A percentile compares a stretch with the other conserved stretches of the same genome.
phyloP scores from a whole-genome alignment of 1,140 invertebrate genomes.

The Campoletis sonorensis region DNA sequence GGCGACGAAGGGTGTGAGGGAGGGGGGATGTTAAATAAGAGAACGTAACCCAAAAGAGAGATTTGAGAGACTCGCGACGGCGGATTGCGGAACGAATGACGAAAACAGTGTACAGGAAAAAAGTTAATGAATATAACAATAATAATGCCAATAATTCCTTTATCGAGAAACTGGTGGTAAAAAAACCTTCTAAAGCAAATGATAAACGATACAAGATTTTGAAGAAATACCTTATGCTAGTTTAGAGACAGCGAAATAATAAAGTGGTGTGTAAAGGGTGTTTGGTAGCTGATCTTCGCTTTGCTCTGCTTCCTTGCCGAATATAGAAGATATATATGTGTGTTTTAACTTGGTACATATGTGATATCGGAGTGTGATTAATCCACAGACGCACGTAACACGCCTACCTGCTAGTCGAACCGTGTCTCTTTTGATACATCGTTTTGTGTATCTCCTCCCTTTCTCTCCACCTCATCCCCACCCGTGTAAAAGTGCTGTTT shows the following conservation, averaged over 20 bases:
- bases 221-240: not conserved
- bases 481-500: not conserved
- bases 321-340: not conserved
- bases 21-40: slow-evolving; percentile 12
- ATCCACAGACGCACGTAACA: slow-evolving; percentile 17
- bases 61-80: slow-evolving; percentile 21
- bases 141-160: not conserved
- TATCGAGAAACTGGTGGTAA: not conserved
- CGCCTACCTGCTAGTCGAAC: slow-evolving; percentile 21
- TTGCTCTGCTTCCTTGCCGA: not conserved
- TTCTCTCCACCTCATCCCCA: not conserved
- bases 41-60: slow-evolving; percentile 15
- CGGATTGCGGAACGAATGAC: slow-evolving; percentile 10
- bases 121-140: not conserved
- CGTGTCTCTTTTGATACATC: slow-evolving; percentile 18
- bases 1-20: not conserved
- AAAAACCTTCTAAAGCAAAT: not conserved
- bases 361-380: slow-evolving; percentile 17
- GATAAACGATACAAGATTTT: not conserved
- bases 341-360: not conserved
- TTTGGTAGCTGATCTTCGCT: not conserved
- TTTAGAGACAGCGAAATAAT: not conserved
- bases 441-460: not conserved
- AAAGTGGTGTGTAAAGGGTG: not conserved
- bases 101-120: slow-evolving; percentile 14